A percentile compares a stretch with the other conserved stretches of the same genome.
Evolutionary conservation across 2,113 vertebrate species (phyloP).

Genomic region (Archilochus colubris): DNA sequence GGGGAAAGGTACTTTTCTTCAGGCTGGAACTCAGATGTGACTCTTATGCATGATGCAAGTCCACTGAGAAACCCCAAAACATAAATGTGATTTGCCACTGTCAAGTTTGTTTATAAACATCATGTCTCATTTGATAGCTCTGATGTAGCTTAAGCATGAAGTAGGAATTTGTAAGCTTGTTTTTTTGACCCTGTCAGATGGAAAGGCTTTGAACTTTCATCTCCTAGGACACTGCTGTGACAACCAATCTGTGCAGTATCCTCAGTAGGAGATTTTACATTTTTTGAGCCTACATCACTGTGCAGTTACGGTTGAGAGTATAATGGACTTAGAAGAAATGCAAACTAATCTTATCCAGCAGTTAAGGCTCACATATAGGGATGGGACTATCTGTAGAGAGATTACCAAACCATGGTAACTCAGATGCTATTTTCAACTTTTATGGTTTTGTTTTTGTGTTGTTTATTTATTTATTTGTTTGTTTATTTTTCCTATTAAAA

Average conservation of each 20-base stretch:
- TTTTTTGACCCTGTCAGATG: slow-evolving; percentile 10
- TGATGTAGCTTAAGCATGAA: not conserved
- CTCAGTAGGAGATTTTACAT: not conserved
- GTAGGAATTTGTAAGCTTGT: not conserved
- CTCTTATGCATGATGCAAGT: not conserved
- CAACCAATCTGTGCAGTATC: not conserved
- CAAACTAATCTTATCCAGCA: not conserved
- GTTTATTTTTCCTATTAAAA: not conserved
- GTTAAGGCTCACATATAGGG: not conserved
- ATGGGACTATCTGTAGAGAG: not conserved
- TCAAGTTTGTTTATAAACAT: not conserved
- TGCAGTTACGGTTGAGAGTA: not conserved
- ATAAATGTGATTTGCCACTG: not conserved
- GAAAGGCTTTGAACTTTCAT: slow-evolving; percentile 28
- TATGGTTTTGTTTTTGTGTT: no score
- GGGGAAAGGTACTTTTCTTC: not conserved
- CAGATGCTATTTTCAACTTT: not conserved
- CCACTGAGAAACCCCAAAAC: not conserved
- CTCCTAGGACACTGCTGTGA: not conserved
- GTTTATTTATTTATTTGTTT: not conserved
- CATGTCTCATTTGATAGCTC: not conserved
- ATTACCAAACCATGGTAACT: not conserved
- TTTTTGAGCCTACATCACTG: not conserved
- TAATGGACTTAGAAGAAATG: not conserved
- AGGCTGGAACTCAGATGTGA: not conserved